Percentiles rank a stretch among this genome's conserved stretches.
Conservation (phyloP, 2,113 vertebrate genomes). For the Lophochroa leadbeateri region DNA sequence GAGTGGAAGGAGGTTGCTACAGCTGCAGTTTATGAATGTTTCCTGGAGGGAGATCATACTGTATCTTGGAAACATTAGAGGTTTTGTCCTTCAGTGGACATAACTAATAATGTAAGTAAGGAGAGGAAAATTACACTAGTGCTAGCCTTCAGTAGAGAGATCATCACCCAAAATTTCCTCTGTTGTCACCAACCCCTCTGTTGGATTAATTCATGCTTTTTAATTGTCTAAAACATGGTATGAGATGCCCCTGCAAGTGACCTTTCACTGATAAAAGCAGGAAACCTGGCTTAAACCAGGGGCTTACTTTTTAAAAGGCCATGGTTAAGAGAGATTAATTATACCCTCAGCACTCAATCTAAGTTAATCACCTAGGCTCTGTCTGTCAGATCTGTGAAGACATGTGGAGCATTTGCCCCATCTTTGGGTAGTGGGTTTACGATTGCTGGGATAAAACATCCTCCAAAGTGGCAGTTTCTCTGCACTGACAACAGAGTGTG, state of each 20-base stretch:
- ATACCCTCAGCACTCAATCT: not conserved
- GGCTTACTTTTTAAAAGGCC: not conserved
- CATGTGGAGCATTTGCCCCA: not conserved
- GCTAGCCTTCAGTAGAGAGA: not conserved
- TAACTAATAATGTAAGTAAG: not conserved
- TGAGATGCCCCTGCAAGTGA: not conserved
- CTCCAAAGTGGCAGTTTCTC: not conserved
- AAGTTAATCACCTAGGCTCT: slow-evolving; percentile 14
- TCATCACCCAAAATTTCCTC: not conserved
- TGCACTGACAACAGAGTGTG: not conserved
- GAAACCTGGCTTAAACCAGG: slow-evolving; percentile 17
- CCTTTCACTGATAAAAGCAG: slow-evolving; percentile 35
- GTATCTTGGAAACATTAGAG: not conserved
- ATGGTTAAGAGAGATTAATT: slow-evolving; percentile 1
- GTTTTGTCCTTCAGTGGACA: not conserved
- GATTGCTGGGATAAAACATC: not conserved
- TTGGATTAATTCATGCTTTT: not conserved
- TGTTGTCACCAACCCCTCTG: not conserved
- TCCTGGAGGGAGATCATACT: not conserved
- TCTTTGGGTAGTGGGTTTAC: not conserved
- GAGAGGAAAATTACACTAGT: not conserved
- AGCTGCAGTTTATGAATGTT: not conserved
- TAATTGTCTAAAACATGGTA: slow-evolving; percentile 9
- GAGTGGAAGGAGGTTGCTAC: not conserved
- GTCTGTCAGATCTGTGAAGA: not conserved